Evolutionary conservation across 2,797 vertebrate genomes (phyloP), one percentile per base, ranked within the genome.

Genomic region (Paramormyrops hopkinsi): DNA sequence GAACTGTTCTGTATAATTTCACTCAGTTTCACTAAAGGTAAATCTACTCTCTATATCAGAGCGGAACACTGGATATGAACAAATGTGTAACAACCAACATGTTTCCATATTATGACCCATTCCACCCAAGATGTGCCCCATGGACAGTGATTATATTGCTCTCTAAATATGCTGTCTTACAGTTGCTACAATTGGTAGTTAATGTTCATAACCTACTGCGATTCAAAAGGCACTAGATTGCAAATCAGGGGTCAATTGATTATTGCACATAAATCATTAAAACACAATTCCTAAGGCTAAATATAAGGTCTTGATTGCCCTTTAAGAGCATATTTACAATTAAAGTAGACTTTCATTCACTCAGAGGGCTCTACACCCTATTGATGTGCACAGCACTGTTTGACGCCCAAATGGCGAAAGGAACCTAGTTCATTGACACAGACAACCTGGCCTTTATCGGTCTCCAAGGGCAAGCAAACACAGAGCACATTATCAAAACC

Each of bases 381-480:
- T 33, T 86, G 9, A 7, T 86, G 84, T 54, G 50, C 25, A 53
- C 25, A 37, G 50, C 33, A 86, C 48, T 14, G 84, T 86, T 33
- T 51, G 50, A 29, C 12, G 0, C 50, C 22, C 53, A 89, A 89
- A 87, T 91, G 94, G 96, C 96, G 95, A 96, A 96, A 91, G 95
- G 93, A 95, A 96, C 93, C 90, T 93, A 90, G 96, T 96, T 96
- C 95, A 95, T 96, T 97, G 96, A 96, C 96, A 95, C 93, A 93
- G 89, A 89, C 93, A 94, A 95, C 96, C 95, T 92, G 91, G 62
- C 88, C 93, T 93, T 95, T 96, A 96, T 96, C 96, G 94, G 95
- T 79, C 93, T 94, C 93, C 96, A 96, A 96, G 96, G 96, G 94
- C 95, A 83, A 95, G 96, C 93, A 97, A 97, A 97, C 95, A 97